Percentiles rank a stretch among this genome's conserved stretches.
These are phyloP conservation scores for Clupea harengus DNA, from an alignment of 2,113 vertebrate genomes.

Conservation along the genomic window DNA sequence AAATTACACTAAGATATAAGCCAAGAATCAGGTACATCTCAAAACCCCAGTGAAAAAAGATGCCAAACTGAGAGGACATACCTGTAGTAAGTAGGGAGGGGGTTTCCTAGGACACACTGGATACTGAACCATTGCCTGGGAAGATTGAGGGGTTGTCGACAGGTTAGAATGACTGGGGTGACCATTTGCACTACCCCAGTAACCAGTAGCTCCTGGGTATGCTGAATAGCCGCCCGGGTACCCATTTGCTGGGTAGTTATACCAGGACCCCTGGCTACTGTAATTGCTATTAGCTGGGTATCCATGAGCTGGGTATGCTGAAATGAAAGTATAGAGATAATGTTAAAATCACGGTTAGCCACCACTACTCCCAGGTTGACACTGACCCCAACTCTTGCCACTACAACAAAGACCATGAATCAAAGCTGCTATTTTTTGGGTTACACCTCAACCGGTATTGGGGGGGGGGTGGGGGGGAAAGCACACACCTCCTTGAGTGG, in stretches of 20 bases:
- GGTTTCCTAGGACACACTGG: constrained; percentile 73
- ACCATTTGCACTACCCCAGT: constrained; percentile 72
- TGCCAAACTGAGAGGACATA: constrained; percentile 34
- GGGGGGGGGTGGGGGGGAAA: constrained; percentile 13
- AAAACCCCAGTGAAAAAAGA: no score
- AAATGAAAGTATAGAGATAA: constrained; percentile 70
- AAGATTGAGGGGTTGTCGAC: constrained; percentile 73
- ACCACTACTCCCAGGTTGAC: constrained; percentile 44
- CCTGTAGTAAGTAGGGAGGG: constrained; percentile 68
- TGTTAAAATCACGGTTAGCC: constrained; percentile 53
- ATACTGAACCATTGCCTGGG: constrained; percentile 80
- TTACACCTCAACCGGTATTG: constrained; percentile 9
- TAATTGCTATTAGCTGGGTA: constrained; percentile 75
- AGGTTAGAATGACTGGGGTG: constrained; percentile 72
- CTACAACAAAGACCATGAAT: constrained; percentile 41
- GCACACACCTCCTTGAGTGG: constrained; percentile 70
- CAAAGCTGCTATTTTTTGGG: constrained; percentile 29
- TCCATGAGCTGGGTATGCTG: constrained; percentile 74
- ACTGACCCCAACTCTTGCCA: constrained; percentile 50
- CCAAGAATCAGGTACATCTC: neutral
- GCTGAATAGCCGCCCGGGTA: constrained; percentile 71
- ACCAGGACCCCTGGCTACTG: constrained; percentile 75
- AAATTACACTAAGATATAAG: neutral
- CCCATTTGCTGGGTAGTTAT: constrained; percentile 74
- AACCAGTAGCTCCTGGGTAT: constrained; percentile 70